These are phyloP conservation scores for Corvus moneduloides DNA, from an alignment of 2,113 vertebrate species.

Conservation along the genomic window DNA sequence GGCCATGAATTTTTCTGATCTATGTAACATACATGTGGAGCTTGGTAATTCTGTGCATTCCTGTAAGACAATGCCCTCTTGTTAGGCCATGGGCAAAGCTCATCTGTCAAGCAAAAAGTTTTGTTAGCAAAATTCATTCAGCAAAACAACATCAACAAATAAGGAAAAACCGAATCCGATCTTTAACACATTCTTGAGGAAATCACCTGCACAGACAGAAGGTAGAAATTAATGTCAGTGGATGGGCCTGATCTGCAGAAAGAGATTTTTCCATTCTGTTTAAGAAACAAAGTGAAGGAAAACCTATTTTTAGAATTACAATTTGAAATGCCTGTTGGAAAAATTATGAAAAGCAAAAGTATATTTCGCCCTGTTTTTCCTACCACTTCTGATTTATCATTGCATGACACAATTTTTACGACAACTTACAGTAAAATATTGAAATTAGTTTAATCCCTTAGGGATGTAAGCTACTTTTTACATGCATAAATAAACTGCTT, in stretches of 20 bases:
- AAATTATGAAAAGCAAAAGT: neutral
- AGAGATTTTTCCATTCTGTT: neutral
- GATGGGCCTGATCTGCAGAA: neutral
- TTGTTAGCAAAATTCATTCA: neutral
- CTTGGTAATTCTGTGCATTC: neutral
- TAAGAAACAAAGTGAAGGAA: neutral
- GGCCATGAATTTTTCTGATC: neutral
- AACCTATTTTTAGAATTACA: neutral
- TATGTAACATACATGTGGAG: neutral
- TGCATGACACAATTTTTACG: neutral
- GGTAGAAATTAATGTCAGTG: neutral
- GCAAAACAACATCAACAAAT: neutral
- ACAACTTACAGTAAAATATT: neutral
- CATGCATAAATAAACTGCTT: conserved; percentile 5
- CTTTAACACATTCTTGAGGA: neutral
- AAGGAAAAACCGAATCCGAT: neutral
- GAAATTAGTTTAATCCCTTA: conserved; percentile 16
- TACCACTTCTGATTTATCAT: neutral
- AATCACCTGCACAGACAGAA: neutral
- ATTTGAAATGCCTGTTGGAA: neutral
- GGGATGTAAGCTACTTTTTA: neutral
- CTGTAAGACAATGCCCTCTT: neutral
- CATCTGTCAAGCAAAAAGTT: neutral
- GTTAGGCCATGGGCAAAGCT: neutral
- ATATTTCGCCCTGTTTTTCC: neutral